These are phyloP conservation scores for Protula sp. DNA, from an alignment of 2,888 invertebrate genomes.

Conservation along the genomic window DNA sequence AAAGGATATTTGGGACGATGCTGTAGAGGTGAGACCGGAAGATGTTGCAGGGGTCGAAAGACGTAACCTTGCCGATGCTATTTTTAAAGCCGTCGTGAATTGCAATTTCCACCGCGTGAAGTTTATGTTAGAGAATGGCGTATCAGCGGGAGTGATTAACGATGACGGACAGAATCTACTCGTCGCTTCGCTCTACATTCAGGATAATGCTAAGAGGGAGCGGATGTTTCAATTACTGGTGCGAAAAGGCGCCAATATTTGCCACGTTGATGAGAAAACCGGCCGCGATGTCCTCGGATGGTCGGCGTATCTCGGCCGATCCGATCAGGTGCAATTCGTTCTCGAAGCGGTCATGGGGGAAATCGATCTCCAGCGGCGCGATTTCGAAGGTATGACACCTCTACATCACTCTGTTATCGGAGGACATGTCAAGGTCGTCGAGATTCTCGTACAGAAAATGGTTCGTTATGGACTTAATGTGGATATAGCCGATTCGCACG, in stretches of 20 bases:
- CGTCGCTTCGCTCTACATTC: conserved; percentile 37
- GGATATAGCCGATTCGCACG: background rate
- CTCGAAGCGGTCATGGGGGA: conserved; percentile 35
- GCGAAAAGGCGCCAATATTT: conserved; percentile 31
- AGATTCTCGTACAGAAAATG: conserved; percentile 29
- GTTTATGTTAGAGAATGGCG: background rate
- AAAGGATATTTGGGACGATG: too few species aligned
- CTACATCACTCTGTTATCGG: conserved; percentile 39
- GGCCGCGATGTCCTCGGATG: conserved; percentile 35
- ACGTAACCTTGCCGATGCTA: background rate
- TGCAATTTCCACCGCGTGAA: background rate
- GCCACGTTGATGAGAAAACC: conserved; percentile 26
- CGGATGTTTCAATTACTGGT: conserved; percentile 37
- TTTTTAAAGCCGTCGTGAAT: background rate
- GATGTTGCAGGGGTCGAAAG: background rate
- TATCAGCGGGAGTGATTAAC: conserved; percentile 19
- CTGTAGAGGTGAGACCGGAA: too few species aligned
- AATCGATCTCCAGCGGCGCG: conserved; percentile 35
- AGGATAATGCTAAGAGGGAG: conserved; percentile 27
- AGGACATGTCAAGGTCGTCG: conserved; percentile 30
- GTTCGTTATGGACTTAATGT: conserved; percentile 31
- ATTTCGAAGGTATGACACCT: conserved; percentile 37
- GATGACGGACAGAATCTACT: conserved; percentile 37
- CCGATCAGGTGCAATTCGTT: conserved; percentile 20
- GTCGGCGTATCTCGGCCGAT: conserved; percentile 33